These are phyloP conservation scores for Colostygia pectinataria DNA, from an alignment of 2,888 invertebrate genomes.

Conservation along the genomic window DNA sequence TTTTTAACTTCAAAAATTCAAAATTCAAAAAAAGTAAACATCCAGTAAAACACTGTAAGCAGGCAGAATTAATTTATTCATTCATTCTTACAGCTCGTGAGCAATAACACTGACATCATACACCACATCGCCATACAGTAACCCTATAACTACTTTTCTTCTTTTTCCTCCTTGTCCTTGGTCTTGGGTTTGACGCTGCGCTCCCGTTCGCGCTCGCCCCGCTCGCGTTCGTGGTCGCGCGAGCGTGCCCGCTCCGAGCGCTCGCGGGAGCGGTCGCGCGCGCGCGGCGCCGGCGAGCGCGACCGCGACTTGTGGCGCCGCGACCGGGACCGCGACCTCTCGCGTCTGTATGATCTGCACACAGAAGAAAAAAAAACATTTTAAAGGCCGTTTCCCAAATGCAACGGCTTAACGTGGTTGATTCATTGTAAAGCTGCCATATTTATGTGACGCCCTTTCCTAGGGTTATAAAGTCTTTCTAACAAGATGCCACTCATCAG, in stretches of 20 bases:
- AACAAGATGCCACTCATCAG: no score
- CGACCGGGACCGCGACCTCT: constrained; percentile 86
- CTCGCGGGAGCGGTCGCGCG: constrained; percentile 57
- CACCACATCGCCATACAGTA: constrained; percentile 13
- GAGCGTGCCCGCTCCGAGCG: constrained; percentile 63
- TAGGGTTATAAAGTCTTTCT: no score
- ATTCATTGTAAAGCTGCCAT: no score
- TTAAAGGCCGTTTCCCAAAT: no score
- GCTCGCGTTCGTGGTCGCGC: constrained; percentile 48
- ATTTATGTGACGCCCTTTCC: no score
- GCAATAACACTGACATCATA: constrained; percentile 16
- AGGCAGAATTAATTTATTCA: constrained; percentile 23
- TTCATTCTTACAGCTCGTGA: constrained; percentile 15
- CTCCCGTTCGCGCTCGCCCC: constrained; percentile 60
- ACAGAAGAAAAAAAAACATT: neutral
- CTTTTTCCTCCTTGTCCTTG: constrained; percentile 88
- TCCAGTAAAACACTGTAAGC: constrained; percentile 1
- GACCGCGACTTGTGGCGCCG: constrained; percentile 88
- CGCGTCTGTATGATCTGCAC: constrained; percentile 85
- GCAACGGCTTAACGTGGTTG: no score
- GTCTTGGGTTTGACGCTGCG: constrained; percentile 82
- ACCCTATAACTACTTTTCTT: constrained; percentile 81
- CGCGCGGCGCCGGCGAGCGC: constrained; percentile 87
- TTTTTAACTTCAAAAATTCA: no score
- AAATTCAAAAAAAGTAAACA: no score